Base-by-base conservation (phyloP, 2,113 vertebrate genomes). In the Sander vitreus region DNA sequence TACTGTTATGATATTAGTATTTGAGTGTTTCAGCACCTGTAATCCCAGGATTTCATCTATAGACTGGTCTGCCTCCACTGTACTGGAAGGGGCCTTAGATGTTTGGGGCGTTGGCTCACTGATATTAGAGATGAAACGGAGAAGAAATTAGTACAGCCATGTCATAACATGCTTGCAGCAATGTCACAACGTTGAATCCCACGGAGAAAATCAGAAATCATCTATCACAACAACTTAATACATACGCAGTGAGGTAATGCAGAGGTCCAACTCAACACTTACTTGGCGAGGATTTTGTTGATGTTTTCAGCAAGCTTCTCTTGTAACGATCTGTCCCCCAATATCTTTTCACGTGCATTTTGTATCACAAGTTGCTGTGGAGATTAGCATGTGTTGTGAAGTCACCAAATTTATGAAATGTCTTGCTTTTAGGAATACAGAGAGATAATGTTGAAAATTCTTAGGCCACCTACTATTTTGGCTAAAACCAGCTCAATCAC, bases 251-350 rank as follows among this genome's bases (percentile, higher is more conserved):
- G 10, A 69, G 0, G 8, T 2, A 66, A 45, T 27, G 18, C 18
- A 58, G 16, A 47, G 18, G 27, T 47, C 8, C 11, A 33, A 64
- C 15, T 36, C 15, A 19, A 36, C 15, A 51, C 81, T 59, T 95
- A 99, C 98, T 96, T 98, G 73, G 96, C 95, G 64, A 99, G 94
- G 93, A 99, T 97, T 94, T 98, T 99, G 93, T 99, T 99, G 83
- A 99, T 99, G 87, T 99, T 99, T 95, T 99, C 97, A 87, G 98
- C 98, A 30, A 99, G 96, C 77, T 99, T 99, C 92, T 99, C 98
- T 91, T 99, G 98, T 86, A 99, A 94, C 33, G 96, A 97, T 84
- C 97, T 95, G 93, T 98, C 97, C 71, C 96, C 98, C 85, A 99
- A 75, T 84, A 99, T 99, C 94, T 97, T 99, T 91, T 99, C 97